phyloP scores from a whole-genome alignment of 2,797 vertebrate species.

The Sebastes matsubarae region DNA sequence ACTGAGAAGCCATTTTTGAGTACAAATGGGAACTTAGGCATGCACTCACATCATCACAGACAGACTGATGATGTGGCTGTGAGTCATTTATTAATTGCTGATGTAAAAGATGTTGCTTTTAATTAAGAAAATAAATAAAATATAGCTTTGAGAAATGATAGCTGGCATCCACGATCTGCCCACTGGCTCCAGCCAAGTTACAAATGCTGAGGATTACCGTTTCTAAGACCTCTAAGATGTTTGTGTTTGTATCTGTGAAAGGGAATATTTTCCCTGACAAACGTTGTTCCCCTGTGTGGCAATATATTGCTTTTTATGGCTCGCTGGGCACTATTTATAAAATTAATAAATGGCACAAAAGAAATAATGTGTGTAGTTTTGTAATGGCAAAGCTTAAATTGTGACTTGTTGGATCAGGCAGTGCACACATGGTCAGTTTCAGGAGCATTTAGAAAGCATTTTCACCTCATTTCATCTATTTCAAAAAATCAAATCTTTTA shows the following conservation, averaged over 20 bases:
- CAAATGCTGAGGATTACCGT: neutral
- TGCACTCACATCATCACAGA: neutral
- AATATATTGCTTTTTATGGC: neutral
- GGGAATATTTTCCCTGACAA: slow-evolving; percentile 7
- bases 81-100: neutral
- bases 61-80: neutral
- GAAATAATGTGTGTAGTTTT: neutral
- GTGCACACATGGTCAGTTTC: neutral
- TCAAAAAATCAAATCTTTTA: neutral
- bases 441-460: neutral
- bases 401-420: neutral
- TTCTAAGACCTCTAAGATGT: neutral
- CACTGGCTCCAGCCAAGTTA: neutral
- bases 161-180: neutral
- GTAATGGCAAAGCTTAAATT: neutral
- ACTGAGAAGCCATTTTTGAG: slow-evolving; percentile 3
- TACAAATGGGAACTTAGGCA: neutral
- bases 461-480: slow-evolving; percentile 1
- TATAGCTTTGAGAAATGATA: neutral
- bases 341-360: neutral
- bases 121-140: neutral
- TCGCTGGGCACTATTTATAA: neutral
- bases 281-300: neutral
- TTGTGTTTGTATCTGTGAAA: slow-evolving; percentile 2
- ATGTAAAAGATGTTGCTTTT: slow-evolving; percentile 12